Percentiles rank a stretch among this genome's conserved stretches.
Conservation (phyloP, 2,797 vertebrate species). For the Brachyalestes nurse region DNA sequence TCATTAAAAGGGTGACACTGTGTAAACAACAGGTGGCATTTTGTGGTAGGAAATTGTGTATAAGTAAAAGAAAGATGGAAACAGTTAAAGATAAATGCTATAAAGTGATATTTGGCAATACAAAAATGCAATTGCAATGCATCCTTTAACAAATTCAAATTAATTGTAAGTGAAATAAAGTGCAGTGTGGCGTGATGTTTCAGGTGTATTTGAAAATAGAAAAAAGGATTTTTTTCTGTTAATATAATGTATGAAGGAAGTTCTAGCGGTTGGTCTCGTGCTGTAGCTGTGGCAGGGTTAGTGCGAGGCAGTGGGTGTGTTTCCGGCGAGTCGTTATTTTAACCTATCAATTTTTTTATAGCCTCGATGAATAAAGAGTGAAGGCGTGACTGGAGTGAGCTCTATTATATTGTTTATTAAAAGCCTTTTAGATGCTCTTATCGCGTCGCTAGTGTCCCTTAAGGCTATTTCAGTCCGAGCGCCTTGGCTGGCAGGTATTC, state of each 20-base stretch:
- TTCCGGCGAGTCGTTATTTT: constrained; percentile 41
- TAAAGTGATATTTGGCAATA: too few species aligned
- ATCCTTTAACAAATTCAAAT: too few species aligned
- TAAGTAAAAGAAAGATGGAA: too few species aligned
- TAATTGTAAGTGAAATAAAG: too few species aligned
- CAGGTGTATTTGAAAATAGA: too few species aligned
- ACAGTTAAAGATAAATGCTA: too few species aligned
- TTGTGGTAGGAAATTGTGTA: too few species aligned
- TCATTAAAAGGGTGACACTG: too few species aligned
- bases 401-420: constrained; percentile 66
- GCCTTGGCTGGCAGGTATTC: constrained; percentile 60
- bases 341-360: constrained; percentile 45
- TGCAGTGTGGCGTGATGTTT: too few species aligned
- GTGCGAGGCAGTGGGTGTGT: neutral
- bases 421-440: constrained; percentile 63
- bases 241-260: constrained; percentile 30
- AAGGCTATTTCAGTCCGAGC: constrained; percentile 61
- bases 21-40: too few species aligned
- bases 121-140: too few species aligned
- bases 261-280: neutral
- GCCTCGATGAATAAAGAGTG: constrained; percentile 47
- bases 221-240: too few species aligned
- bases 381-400: constrained; percentile 49
- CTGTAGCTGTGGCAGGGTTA: neutral
- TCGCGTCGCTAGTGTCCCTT: constrained; percentile 45